Conservation (phyloP, 1,140 invertebrate genomes). For the Euura lappo region DNA sequence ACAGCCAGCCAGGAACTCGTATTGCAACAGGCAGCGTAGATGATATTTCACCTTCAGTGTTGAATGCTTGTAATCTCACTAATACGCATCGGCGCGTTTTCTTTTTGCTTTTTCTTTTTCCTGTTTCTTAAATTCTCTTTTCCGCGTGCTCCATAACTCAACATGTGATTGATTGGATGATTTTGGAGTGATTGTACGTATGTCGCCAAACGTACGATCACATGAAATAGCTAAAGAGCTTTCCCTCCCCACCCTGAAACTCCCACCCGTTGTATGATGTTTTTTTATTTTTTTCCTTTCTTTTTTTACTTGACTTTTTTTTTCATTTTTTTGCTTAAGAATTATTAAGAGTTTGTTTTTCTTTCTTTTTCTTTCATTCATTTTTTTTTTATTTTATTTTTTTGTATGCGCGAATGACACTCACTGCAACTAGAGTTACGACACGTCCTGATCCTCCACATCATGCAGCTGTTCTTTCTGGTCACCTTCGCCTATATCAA, state of each 20-base stretch:
- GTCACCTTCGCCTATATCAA: conserved; percentile 78
- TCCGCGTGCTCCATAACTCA: conserved; percentile 48
- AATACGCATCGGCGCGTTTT: conserved; percentile 37
- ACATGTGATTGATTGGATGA: conserved; percentile 45
- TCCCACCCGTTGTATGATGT: conserved; percentile 53
- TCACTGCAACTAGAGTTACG: conserved; percentile 73
- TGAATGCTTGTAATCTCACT: conserved; percentile 56
- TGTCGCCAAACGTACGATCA: conserved; percentile 18
- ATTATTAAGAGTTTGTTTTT: conserved; percentile 57
- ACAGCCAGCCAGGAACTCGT: background rate
- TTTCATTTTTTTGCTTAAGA: conserved; percentile 54
- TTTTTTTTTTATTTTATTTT: conserved; percentile 52
- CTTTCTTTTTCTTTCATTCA: conserved; percentile 43
- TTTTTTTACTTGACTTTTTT: conserved; percentile 47
- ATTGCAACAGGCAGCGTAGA: background rate
- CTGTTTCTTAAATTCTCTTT: conserved; percentile 9
- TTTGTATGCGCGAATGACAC: conserved; percentile 60
- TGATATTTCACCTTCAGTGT: background rate
- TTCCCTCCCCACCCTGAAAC: conserved; percentile 29
- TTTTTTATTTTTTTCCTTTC: conserved; percentile 47
- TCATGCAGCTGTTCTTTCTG: conserved; percentile 89
- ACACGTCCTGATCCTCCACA: conserved; percentile 91
- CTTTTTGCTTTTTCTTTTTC: conserved; percentile 17
- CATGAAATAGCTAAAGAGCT: conserved; percentile 18
- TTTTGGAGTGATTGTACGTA: conserved; percentile 29